These are phyloP conservation scores for Campodea augens DNA, from an alignment of 1,140 invertebrate genomes.

Conservation along the genomic window DNA sequence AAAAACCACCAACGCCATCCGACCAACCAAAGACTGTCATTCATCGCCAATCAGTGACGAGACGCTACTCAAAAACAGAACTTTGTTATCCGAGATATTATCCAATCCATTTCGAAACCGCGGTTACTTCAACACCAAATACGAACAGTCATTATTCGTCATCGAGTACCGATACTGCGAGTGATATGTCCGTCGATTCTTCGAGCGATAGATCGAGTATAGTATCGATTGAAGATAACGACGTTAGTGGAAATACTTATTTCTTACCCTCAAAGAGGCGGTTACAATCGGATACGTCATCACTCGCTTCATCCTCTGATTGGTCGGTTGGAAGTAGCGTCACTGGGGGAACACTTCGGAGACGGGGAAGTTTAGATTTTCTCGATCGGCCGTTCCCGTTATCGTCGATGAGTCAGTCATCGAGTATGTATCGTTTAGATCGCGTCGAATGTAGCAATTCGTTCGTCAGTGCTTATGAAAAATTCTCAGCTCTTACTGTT, in stretches of 20 bases:
- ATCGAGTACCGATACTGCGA: no score
- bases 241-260: constrained; percentile 13
- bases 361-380: neutral
- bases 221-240: constrained; percentile 31
- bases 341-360: neutral
- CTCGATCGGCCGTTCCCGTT: neutral
- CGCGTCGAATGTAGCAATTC: neutral
- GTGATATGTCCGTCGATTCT: constrained; percentile 35
- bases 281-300: neutral
- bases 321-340: neutral
- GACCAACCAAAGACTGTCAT: no score
- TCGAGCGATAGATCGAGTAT: constrained; percentile 34
- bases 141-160: no score
- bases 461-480: neutral
- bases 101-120: no score
- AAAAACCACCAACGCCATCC: no score
- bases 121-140: no score
- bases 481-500: neutral
- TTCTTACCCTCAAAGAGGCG: neutral
- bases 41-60: no score
- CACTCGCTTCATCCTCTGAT: neutral
- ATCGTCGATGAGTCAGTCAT: neutral
- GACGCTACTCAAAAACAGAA: no score
- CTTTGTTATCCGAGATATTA: no score
- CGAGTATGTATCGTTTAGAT: neutral